Evolutionary conservation across 2,888 invertebrate genomes (phyloP).

Genomic region (Xanthorhoe designata): DNA sequence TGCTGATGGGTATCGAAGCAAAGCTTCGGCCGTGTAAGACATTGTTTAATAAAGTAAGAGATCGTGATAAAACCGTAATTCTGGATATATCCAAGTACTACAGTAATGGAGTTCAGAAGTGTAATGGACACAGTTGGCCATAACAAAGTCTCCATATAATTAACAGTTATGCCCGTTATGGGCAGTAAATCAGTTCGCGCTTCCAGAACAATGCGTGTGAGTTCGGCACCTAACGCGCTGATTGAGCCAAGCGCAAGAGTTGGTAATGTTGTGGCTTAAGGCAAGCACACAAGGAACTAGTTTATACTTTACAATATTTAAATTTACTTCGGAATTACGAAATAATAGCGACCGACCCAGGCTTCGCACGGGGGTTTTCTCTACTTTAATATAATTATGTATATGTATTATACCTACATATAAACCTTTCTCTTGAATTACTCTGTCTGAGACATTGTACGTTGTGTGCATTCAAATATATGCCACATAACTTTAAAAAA

Average conservation of each 20-base stretch:
- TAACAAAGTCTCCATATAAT: conserved; percentile 79
- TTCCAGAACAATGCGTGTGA: conserved; percentile 72
- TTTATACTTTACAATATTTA: not conserved
- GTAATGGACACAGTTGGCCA: conserved; percentile 45
- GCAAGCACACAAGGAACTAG: not conserved
- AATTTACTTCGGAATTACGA: too few species aligned
- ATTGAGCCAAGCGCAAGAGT: conserved; percentile 27
- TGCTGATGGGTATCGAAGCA: too few species aligned
- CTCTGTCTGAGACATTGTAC: too few species aligned
- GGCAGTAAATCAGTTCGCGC: conserved; percentile 72
- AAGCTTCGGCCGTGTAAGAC: too few species aligned
- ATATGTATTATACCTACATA: too few species aligned
- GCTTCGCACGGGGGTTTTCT: too few species aligned
- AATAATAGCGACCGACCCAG: too few species aligned
- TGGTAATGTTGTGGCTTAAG: conserved; percentile 27
- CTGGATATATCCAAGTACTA: not conserved
- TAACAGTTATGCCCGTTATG: conserved; percentile 77
- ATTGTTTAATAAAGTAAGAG: too few species aligned
- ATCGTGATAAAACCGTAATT: not conserved
- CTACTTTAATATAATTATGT: too few species aligned
- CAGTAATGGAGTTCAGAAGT: conserved; percentile 2
- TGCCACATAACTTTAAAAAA: too few species aligned
- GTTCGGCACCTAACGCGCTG: conserved; percentile 69
- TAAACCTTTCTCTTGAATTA: too few species aligned
- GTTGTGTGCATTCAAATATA: too few species aligned